Base-by-base conservation (phyloP, 1,140 invertebrate species). In the Mya arenaria region DNA sequence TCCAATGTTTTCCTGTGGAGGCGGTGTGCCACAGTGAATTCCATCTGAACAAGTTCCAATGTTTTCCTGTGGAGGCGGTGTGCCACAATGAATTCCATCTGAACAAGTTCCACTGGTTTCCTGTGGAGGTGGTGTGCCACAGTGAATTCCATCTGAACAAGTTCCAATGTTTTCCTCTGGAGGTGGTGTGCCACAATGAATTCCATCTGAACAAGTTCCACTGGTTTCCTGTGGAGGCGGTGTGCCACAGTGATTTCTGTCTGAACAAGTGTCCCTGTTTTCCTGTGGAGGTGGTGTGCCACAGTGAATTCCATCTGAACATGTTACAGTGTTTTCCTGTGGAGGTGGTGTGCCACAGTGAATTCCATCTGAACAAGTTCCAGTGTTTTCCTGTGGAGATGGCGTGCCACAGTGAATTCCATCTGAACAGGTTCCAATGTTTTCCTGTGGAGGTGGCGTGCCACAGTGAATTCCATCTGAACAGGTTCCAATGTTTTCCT, bases 361-460 rank as follows among this genome's bases (percentile, higher is more conserved):
- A n/a, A n/a, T n/a, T n/a, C n/a, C n/a, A n/a, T n/a, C n/a, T n/a
- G n/a, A n/a, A n/a, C n/a, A n/a, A n/a, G n/a, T n/a, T n/a, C n/a
- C n/a, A n/a, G n/a, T n/a, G n/a, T n/a, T n/a, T n/a, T n/a, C n/a
- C n/a, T n/a, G n/a, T n/a, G 65, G 66, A 8, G 82, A 66, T 25
- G 82, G 74, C 17, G 72, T 83, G 48, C 82, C 66, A 84, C 82
- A 79, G 28, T 75, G 73, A 30, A 75, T 75, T 8, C 82, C 82
- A 71, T 84, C 66, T 23, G 82, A 32, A 17, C 66, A 71, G 25
- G 44, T 36, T 56, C 36, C 32, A 48, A 13, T 39, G 30, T 56
- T 30, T 74, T 72, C 84, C n/a, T 60, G 69, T n/a, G 75, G 77
- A 19, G 82, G 72, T 30, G 82, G 74, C 4, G 72, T 83, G 4